These are phyloP conservation scores for Tipula unca DNA, from an alignment of 2,888 invertebrate species.

Conservation along the genomic window DNA sequence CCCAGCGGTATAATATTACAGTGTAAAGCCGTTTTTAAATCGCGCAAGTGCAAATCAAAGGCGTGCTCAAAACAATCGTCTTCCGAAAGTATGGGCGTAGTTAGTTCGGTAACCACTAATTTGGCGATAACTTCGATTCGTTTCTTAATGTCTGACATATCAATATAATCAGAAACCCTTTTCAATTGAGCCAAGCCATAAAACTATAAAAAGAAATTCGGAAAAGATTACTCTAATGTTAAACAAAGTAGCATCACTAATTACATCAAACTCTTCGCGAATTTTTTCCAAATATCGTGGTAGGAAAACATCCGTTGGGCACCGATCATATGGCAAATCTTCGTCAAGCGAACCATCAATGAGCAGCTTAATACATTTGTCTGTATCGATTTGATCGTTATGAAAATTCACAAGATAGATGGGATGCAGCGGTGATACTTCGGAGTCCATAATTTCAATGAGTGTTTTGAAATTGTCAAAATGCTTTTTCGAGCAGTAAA, in stretches of 20 bases:
- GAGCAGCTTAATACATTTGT: neutral
- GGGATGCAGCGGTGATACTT: slow-evolving; percentile 34
- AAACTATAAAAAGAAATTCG: neutral
- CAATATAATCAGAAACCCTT: neutral
- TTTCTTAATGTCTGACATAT: slow-evolving; percentile 33
- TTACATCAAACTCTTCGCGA: slow-evolving; percentile 22
- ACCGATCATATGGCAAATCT: slow-evolving; percentile 26
- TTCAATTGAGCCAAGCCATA: neutral
- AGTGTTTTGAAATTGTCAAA: slow-evolving; percentile 33
- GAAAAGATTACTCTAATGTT: neutral
- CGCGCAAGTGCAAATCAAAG: slow-evolving; percentile 44
- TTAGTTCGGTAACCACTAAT: slow-evolving; percentile 47
- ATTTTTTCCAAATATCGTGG: slow-evolving; percentile 24
- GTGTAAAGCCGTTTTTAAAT: slow-evolving; percentile 41
- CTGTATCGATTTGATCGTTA: slow-evolving; percentile 26
- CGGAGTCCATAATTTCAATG: slow-evolving; percentile 30
- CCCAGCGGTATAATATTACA: slow-evolving; percentile 51
- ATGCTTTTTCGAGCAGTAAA: slow-evolving; percentile 33
- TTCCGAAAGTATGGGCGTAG: slow-evolving; percentile 39
- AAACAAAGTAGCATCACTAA: neutral
- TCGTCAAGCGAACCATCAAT: neutral
- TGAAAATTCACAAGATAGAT: slow-evolving; percentile 34
- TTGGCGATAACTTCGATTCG: slow-evolving; percentile 42
- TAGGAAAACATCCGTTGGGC: slow-evolving; percentile 30
- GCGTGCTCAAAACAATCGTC: slow-evolving; percentile 41